Percentiles rank a stretch among this genome's conserved stretches.
phyloP scores from a whole-genome alignment of 1,140 invertebrate species.

The Zaprionus africanus region DNA sequence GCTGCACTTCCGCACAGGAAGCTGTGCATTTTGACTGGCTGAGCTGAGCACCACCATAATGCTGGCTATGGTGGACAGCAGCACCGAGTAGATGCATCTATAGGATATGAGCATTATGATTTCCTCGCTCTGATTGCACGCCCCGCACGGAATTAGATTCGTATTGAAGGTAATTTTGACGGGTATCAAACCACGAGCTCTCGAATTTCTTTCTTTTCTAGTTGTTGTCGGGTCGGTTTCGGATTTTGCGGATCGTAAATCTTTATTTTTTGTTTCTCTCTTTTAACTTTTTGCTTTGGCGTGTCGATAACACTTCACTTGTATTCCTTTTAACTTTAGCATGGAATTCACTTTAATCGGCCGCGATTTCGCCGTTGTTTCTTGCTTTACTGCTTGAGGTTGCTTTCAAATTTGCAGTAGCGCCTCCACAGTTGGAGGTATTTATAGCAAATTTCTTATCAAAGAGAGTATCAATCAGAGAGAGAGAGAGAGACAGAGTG shows the following conservation, averaged over 20 bases:
- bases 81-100: slow-evolving; percentile 66
- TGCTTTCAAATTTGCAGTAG: slow-evolving; percentile 56
- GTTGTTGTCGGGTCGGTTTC: slow-evolving; percentile 7
- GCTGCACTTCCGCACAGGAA: slow-evolving; percentile 66
- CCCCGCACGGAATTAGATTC: slow-evolving; percentile 60
- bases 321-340: slow-evolving; percentile 64
- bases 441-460: slow-evolving; percentile 59
- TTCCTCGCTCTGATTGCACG: slow-evolving; percentile 75
- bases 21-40: slow-evolving; percentile 54
- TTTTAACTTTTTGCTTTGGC: slow-evolving; percentile 58
- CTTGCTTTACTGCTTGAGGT: slow-evolving; percentile 51
- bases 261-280: slow-evolving; percentile 22
- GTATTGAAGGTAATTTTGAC: slow-evolving; percentile 69
- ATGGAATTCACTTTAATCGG: slow-evolving; percentile 70
- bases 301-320: slow-evolving; percentile 76
- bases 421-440: slow-evolving; percentile 17
- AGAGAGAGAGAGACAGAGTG: background rate
- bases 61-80: slow-evolving; percentile 70
- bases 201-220: slow-evolving; percentile 7
- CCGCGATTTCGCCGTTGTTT: slow-evolving; percentile 55
- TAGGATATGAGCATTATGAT: slow-evolving; percentile 75
- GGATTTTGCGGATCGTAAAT: slow-evolving; percentile 8
- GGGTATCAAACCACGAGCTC: slow-evolving; percentile 17
- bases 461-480: slow-evolving; percentile 8
- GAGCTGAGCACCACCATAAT: slow-evolving; percentile 77